Evolutionary conservation across 2,888 invertebrate genomes (phyloP).

Genomic region (Gymnoscelis rufifasciata): DNA sequence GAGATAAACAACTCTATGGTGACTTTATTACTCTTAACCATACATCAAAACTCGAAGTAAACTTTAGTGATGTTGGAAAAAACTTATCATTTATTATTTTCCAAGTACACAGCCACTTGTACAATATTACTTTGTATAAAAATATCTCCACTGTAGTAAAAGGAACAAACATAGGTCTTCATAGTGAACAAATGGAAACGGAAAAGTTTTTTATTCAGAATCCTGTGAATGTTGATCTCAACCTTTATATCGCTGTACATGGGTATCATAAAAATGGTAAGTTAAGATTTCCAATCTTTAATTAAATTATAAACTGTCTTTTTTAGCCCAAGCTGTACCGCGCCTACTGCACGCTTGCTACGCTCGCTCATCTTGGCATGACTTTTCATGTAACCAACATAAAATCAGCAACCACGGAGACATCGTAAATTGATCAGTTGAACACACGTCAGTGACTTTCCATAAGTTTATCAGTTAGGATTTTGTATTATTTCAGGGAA

Average conservation of each 20-base stretch:
- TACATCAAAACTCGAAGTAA: conserved; percentile 49
- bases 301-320: no score
- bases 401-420: no score
- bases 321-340: no score
- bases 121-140: conserved; percentile 78
- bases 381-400: no score
- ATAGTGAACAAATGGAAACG: conserved; percentile 35
- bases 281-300: conserved; percentile 17
- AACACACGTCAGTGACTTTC: no score
- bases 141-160: conserved; percentile 51
- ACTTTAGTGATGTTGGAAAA: conserved; percentile 61
- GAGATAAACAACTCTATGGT: conserved; percentile 53
- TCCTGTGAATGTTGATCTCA: conserved; percentile 47
- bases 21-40: conserved; percentile 42
- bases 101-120: conserved; percentile 81
- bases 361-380: no score
- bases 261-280: conserved; percentile 73
- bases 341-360: no score
- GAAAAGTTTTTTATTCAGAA: conserved; percentile 66
- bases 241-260: conserved; percentile 71
- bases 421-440: no score
- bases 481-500: no score
- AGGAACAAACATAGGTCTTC: conserved; percentile 82
- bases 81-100: conserved; percentile 78
- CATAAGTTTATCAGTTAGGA: no score